phyloP scores from a whole-genome alignment of 2,113 vertebrate genomes.

The Microcebus griseorufus region DNA sequence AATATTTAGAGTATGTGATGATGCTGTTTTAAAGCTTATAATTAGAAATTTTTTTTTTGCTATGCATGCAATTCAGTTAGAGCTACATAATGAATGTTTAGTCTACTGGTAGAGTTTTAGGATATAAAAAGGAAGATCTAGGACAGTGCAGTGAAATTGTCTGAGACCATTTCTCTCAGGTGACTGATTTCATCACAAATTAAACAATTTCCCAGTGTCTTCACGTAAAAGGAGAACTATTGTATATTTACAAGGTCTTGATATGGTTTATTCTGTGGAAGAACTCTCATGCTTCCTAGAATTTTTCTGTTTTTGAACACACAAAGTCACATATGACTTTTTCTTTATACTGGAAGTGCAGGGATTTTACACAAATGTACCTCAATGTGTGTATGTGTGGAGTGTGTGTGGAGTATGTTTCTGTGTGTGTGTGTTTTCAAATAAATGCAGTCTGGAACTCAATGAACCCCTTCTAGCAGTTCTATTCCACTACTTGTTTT shows the following conservation, averaged over 20 bases:
- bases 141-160: background rate
- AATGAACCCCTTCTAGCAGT: background rate
- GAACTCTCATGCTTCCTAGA: background rate
- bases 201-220: background rate
- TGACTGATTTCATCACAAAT: background rate
- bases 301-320: background rate
- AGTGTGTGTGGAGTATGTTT: background rate
- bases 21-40: background rate
- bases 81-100: background rate
- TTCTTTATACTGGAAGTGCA: background rate
- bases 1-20: background rate
- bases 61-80: background rate
- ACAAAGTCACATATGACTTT: background rate
- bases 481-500: background rate
- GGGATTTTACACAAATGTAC: background rate
- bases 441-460: background rate
- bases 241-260: background rate
- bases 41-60: background rate
- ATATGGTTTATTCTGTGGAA: background rate
- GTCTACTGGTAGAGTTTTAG: background rate
- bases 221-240: background rate
- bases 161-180: background rate
- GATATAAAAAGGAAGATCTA: background rate
- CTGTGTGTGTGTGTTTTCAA: background rate
- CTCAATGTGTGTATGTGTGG: background rate